These are phyloP conservation scores for Rhizoglyphus robini DNA, from an alignment of 1,140 invertebrate species.

Conservation along the genomic window DNA sequence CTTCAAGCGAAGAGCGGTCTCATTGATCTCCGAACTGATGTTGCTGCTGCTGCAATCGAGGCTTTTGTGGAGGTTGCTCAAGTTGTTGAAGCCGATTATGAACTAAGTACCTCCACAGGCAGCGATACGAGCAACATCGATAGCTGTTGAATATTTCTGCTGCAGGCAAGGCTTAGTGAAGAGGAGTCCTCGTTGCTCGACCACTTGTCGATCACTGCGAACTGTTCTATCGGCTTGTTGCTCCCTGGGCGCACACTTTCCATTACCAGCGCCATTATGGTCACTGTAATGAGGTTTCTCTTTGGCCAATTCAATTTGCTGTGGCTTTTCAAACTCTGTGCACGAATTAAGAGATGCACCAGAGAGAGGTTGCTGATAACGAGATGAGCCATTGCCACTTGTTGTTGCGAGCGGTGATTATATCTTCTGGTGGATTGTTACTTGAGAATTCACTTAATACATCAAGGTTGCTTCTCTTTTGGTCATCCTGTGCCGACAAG, in stretches of 20 bases:
- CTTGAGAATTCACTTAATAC: too few relatives aligned
- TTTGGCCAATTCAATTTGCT: neutral
- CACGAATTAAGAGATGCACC: too few relatives aligned
- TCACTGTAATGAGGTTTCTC: neutral
- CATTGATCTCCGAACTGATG: neutral
- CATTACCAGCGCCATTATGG: neutral
- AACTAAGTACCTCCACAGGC: neutral
- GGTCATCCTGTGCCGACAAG: too few relatives aligned
- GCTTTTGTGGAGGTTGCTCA: neutral
- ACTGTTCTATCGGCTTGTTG: too few relatives aligned
- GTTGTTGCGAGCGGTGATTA: too few relatives aligned
- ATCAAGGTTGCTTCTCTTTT: too few relatives aligned
- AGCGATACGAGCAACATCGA: neutral
- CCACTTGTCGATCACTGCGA: too few relatives aligned
- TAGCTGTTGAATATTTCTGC: neutral
- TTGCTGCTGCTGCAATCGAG: neutral
- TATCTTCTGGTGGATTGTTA: too few relatives aligned
- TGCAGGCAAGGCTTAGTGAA: neutral
- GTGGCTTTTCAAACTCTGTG: too few relatives aligned
- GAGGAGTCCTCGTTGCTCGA: neutral
- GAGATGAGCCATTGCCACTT: too few relatives aligned
- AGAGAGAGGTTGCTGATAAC: too few relatives aligned
- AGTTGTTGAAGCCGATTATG: constrained; percentile 5
- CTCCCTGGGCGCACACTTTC: too few relatives aligned
- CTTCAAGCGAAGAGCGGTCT: neutral